Evolutionary conservation across 2,797 vertebrate genomes (phyloP).

Genomic region (Coendou prehensilis): DNA sequence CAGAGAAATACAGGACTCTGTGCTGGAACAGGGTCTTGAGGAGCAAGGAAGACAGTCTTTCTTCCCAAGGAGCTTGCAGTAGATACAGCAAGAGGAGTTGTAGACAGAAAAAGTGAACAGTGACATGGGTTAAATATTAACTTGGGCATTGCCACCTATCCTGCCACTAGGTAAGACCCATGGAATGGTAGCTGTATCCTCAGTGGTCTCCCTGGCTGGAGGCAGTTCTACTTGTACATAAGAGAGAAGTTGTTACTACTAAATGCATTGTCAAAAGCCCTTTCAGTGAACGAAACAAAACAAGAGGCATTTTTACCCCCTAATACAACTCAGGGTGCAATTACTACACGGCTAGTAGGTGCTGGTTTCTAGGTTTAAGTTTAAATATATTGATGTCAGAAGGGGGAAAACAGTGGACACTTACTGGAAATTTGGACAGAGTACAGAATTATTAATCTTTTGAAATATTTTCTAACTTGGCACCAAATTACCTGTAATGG

Average conservation of each 20-base stretch:
- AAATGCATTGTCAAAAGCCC: not conserved
- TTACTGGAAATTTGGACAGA: not conserved
- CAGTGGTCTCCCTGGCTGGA: not conserved
- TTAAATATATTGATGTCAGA: not conserved
- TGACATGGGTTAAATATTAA: not conserved
- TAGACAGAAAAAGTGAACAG: not conserved
- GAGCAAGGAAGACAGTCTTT: not conserved
- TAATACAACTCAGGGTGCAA: too few species aligned
- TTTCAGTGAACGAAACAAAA: not conserved
- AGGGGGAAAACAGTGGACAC: not conserved
- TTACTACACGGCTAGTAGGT: not conserved
- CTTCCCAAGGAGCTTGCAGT: not conserved
- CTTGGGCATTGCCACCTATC: too few species aligned
- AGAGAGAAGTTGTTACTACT: rapidly evolving
- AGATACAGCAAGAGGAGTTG: too few species aligned
- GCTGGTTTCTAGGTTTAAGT: too few species aligned
- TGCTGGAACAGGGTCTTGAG: too few species aligned
- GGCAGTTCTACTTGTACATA: rapidly evolving
- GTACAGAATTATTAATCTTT: not conserved
- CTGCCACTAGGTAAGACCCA: not conserved
- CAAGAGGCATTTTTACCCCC: too few species aligned
- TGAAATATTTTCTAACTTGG: not conserved
- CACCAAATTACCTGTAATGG: not conserved
- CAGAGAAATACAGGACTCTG: not conserved
- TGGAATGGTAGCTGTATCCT: not conserved